Evolutionary conservation across 2,888 invertebrate species (phyloP), one percentile per base, ranked within the genome.

Genomic region (Lochmaea crataegi): DNA sequence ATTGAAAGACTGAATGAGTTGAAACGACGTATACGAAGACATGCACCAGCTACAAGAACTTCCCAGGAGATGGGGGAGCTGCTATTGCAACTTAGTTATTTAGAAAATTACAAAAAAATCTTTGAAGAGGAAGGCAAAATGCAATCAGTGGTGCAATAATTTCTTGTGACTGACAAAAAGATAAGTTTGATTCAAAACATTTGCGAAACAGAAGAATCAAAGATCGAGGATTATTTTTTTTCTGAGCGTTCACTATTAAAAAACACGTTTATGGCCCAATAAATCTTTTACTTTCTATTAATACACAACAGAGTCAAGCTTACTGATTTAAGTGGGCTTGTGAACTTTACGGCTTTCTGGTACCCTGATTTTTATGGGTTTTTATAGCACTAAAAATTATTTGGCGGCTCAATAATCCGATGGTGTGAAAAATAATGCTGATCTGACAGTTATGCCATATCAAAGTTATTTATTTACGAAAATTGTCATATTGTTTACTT

Each of bases 281-380:
- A 68, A 68, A 68, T 68, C 61, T 63, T 61, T 38, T 57, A 53
- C 61, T 53, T 63, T 63, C 63, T 63, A 63, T 68, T 68, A 68
- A 68, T 63, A 68, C 48, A 51, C 63, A 51, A 68, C 68, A 68
- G 61, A 68, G 53, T 48, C 32, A 38, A 48, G 61, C 72, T 65
- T 65, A 64, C 68, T 58, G 41, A 58, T 68, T 63, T 64, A 72
- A 68, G 68, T 68, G 68, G 72, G 69, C 51, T 69, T 48, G 67
- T 67, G 61, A 70, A 67, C 61, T 73, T 73, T 73, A 73, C 56
- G 61, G 64, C 66, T 63, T 70, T 73, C 57, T 70, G 70, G 66
- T 70, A 73, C 70, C 67, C 63, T 56, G 70, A 67, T 67, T 73
- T 73, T 73, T 70, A 73, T 71, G 73, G 58, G 70, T 9, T 66